These are phyloP conservation scores for Thoracochromis brauschi DNA, from an alignment of 2,113 vertebrate species.

Conservation along the genomic window DNA sequence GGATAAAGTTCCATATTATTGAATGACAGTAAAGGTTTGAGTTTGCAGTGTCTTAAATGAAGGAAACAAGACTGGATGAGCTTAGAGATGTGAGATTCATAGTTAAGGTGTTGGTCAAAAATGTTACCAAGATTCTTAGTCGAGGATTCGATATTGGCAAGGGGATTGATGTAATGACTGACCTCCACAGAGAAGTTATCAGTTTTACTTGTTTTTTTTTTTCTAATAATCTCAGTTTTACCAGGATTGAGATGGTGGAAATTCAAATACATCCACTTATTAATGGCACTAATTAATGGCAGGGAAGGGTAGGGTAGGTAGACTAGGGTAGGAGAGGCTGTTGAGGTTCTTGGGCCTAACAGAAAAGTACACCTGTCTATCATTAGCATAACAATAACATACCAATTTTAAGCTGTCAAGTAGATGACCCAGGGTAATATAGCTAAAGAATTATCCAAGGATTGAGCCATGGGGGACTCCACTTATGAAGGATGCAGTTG, in stretches of 20 bases:
- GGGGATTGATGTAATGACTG: neutral
- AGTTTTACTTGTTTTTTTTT: neutral
- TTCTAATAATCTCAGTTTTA: neutral
- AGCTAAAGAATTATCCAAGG: neutral
- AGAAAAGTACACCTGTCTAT: neutral
- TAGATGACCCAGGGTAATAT: neutral
- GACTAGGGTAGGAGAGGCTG: neutral
- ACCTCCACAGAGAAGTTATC: neutral
- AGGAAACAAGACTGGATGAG: neutral
- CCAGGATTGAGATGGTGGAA: neutral
- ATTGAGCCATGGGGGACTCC: neutral
- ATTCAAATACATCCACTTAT: neutral
- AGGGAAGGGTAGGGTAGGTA: neutral
- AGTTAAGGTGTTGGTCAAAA: neutral
- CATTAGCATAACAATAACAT: neutral
- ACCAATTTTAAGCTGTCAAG: neutral
- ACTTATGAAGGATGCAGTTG: neutral
- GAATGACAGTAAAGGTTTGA: neutral
- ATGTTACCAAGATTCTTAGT: neutral
- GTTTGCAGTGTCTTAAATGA: neutral
- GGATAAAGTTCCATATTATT: neutral
- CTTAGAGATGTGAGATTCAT: accelerated
- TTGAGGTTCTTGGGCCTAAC: neutral
- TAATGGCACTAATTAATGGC: neutral
- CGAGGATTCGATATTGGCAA: neutral